A percentile compares a stretch with the other conserved stretches of the same genome.
Evolutionary conservation across 2,113 vertebrate species (phyloP).

Genomic region (Anhinga anhinga): DNA sequence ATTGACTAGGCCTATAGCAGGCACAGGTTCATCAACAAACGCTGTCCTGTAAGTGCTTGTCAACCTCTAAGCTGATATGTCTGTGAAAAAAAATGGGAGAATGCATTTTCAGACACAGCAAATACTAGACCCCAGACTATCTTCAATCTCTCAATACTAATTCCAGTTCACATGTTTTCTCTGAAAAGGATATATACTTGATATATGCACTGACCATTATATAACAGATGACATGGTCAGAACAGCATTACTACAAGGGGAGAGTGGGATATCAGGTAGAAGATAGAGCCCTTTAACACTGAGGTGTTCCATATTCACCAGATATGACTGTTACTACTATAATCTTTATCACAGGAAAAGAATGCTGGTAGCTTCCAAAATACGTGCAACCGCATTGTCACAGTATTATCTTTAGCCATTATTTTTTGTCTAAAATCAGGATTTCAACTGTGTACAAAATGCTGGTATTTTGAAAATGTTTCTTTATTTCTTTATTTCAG

Average conservation of each 20-base stretch:
- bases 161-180: not conserved
- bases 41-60: not conserved
- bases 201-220: not conserved
- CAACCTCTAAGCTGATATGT: not conserved
- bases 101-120: not conserved
- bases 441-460: not conserved
- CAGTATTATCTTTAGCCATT: not conserved
- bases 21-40: not conserved
- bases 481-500: not conserved
- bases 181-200: not conserved
- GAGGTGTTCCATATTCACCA: not conserved
- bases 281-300: not conserved
- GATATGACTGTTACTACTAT: not conserved
- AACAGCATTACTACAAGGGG: not conserved
- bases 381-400: not conserved
- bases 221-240: not conserved
- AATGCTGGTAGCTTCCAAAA: not conserved
- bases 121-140: not conserved
- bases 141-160: not conserved
- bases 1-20: not conserved
- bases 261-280: not conserved
- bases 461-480: not conserved
- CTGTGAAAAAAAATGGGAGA: not conserved
- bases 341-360: not conserved
- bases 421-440: not conserved